These are phyloP conservation scores for Dinomys branickii DNA, from an alignment of 2,113 vertebrate species.

Conservation along the genomic window DNA sequence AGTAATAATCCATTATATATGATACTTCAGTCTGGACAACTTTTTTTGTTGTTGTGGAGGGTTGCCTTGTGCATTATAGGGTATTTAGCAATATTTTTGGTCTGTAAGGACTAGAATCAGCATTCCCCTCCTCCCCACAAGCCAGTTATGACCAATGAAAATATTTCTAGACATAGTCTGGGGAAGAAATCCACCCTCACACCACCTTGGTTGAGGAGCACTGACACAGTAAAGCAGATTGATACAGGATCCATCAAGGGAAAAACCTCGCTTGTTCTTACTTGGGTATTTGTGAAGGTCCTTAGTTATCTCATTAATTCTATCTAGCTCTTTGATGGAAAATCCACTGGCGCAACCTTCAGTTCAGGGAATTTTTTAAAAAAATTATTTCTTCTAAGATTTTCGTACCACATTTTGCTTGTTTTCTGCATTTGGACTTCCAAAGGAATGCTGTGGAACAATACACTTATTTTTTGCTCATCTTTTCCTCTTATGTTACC, in stretches of 20 bases:
- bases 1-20: too few relatives aligned
- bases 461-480: neutral
- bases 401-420: neutral
- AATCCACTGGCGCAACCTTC: neutral
- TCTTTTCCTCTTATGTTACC: neutral
- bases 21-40: neutral
- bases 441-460: neutral
- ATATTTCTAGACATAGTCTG: neutral
- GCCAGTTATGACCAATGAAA: neutral
- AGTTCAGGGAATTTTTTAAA: neutral
- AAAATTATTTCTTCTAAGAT: neutral
- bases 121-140: neutral
- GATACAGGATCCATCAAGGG: neutral
- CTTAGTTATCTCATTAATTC: neutral
- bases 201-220: neutral
- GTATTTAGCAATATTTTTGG: neutral
- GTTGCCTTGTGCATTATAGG: neutral
- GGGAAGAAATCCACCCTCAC: neutral
- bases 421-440: neutral
- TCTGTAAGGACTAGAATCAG: neutral
- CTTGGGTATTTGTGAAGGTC: neutral
- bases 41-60: neutral
- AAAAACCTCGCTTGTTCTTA: neutral
- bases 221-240: neutral
- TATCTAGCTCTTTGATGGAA: neutral